These are phyloP conservation scores for Brotula barbata DNA, from an alignment of 2,797 vertebrate genomes.

Conservation along the genomic window DNA sequence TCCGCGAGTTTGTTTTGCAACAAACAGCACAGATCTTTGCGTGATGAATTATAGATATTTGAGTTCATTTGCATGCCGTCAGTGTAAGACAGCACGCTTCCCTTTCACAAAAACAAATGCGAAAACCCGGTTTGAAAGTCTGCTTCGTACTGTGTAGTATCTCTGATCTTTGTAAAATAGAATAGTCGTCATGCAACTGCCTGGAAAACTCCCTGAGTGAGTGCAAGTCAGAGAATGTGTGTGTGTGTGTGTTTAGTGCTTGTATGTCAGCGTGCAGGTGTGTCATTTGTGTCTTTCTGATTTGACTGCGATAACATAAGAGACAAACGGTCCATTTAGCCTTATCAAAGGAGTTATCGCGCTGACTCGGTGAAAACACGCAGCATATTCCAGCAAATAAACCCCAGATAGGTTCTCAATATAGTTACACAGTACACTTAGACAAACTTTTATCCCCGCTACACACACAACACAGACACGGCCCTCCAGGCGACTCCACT, in stretches of 20 bases:
- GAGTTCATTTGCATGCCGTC: not conserved
- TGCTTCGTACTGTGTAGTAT: slow-evolving; percentile 7
- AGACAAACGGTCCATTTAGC: slow-evolving; percentile 68
- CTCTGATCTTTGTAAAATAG: slow-evolving; percentile 5
- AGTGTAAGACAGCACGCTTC: not conserved
- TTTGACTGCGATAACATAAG: slow-evolving; percentile 45
- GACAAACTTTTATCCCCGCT: slow-evolving; percentile 48
- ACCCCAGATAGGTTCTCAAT: slow-evolving; percentile 58
- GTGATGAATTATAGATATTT: too few species aligned
- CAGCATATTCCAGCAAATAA: slow-evolving; percentile 55
- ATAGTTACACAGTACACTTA: slow-evolving; percentile 40
- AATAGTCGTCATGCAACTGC: slow-evolving; percentile 7
- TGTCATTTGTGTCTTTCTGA: slow-evolving; percentile 11
- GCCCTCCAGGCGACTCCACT: slow-evolving; percentile 43
- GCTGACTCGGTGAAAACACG: slow-evolving; percentile 69
- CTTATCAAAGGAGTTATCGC: slow-evolving; percentile 54
- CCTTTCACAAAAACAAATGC: not conserved
- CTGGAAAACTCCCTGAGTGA: slow-evolving; percentile 23
- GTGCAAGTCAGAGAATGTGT: not conserved
- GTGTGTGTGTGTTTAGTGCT: slow-evolving; percentile 27
- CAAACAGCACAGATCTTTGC: not conserved
- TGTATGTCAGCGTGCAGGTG: slow-evolving; percentile 10
- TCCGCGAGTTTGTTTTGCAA: not conserved
- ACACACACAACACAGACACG: slow-evolving; percentile 15
- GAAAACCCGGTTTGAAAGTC: not conserved